Percentiles rank a stretch among this genome's conserved stretches.
phyloP scores from a whole-genome alignment of 2,113 vertebrate genomes.

The Formicarius rufipectus region DNA sequence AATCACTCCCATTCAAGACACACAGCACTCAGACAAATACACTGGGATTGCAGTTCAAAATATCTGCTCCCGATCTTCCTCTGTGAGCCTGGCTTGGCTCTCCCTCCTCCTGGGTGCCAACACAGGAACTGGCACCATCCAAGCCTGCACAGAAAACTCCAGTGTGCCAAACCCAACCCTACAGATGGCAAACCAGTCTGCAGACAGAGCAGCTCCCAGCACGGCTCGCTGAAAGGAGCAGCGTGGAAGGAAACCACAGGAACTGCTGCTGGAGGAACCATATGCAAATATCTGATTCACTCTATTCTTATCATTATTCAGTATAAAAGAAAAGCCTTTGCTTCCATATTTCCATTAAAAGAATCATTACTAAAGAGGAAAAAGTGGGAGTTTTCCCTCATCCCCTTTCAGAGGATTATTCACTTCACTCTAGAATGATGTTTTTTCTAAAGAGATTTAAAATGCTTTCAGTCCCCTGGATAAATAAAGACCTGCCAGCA shows the following conservation, averaged over 20 bases:
- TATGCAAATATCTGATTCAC: not conserved
- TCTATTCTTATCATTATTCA: not conserved
- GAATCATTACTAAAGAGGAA: not conserved
- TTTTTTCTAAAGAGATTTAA: not conserved
- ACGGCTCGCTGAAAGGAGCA: not conserved
- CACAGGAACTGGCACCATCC: not conserved
- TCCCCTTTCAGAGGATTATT: not conserved
- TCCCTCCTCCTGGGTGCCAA: not conserved
- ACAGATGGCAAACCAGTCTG: not conserved
- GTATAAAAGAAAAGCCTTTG: not conserved
- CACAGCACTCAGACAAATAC: not conserved
- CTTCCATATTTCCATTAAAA: not conserved
- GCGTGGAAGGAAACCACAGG: not conserved
- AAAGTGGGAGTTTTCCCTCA: not conserved
- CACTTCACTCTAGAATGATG: not conserved
- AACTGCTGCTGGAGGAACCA: not conserved
- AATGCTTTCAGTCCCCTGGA: not conserved
- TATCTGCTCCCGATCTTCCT: not conserved
- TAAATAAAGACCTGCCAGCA: not conserved
- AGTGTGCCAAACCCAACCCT: fast-evolving
- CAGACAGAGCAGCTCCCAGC: not conserved
- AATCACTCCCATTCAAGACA: not conserved
- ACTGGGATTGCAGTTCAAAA: not conserved
- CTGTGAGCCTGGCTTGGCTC: not conserved
- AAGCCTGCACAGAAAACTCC: not conserved